Base-by-base conservation (phyloP, 2,113 vertebrate species). In the Bufo bufo region DNA sequence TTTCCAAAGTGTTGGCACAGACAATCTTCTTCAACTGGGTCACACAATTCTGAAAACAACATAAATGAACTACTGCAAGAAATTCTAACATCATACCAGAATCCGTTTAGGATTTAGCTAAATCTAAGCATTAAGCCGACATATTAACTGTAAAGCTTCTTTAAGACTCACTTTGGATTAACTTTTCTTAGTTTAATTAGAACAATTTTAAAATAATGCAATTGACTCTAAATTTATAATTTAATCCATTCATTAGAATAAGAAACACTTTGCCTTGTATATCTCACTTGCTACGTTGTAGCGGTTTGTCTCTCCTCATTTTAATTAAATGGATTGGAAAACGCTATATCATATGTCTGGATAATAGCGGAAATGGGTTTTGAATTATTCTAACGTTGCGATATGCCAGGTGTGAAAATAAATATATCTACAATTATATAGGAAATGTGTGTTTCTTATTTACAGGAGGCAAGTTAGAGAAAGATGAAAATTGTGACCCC, bases 181-280 rank as follows among this genome's bases (percentile, higher is more conserved):
- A 85, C 82, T 85, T 85, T 89, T 80, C 83, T 74, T 85, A 85
- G 52, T 78, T 81, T 74, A 85, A 74, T 81, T 89, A 87, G 85
- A 87, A 78, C 77, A 87, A 87, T 87, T 85, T 80, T 69, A 80
- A 80, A 89, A 85, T 54, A 80, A 69, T 49, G 43, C 50, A 85
- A 84, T 77, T 80, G 77, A 80, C 75, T 85, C 61, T 74, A 82
- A 75, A 82, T 72, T 72, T 56, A 61, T 77, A 65, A 77, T 85
- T 20, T 74, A 80, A 89, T 49, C 49, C 63, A 87, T 80, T 80
- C 85, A 80, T 87, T 87, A 77, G n/a, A 71, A 87, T 66, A 80
- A 87, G 84, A 61, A 77, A 80, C 49, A 79, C 74, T 61, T 59
- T 89, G 12, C 49, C 56, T 66, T 61, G 10, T 43, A 43, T 66